Conservation (phyloP, 2,888 invertebrate genomes). For the Lycocerus yunnanus region DNA sequence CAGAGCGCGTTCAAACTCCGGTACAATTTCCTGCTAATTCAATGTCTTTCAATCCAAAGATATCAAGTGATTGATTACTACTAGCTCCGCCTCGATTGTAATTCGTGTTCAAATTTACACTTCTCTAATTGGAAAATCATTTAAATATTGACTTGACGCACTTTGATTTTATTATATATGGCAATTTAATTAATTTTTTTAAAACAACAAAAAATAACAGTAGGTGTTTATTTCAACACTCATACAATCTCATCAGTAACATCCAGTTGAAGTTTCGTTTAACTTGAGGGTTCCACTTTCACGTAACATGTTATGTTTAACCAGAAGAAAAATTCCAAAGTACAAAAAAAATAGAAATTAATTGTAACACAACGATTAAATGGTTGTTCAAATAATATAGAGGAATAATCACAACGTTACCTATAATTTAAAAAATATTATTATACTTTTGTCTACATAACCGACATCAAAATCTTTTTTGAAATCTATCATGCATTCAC, state of each 20-base stretch:
- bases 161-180: background rate
- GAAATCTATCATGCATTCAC: slow-evolving; percentile 24
- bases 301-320: background rate
- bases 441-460: background rate
- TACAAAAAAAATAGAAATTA: background rate
- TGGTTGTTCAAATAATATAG: slow-evolving; percentile 11
- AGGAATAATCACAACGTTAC: background rate
- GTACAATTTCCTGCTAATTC: slow-evolving; percentile 59
- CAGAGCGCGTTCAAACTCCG: slow-evolving; percentile 45
- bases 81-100: slow-evolving; percentile 40
- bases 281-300: background rate
- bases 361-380: background rate
- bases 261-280: background rate
- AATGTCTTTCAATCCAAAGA: slow-evolving; percentile 60
- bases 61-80: slow-evolving; percentile 55
- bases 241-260: background rate
- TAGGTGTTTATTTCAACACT: background rate
- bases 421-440: slow-evolving; percentile 19
- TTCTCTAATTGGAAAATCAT: slow-evolving; percentile 27
- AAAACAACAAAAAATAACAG: background rate
- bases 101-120: slow-evolving; percentile 21
- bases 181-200: background rate
- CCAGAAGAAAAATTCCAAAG: background rate
- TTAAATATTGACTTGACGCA: slow-evolving; percentile 17
- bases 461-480: slow-evolving; percentile 19